Base-by-base conservation (phyloP, 2,888 invertebrate genomes). In the Tiliacea citrago region DNA sequence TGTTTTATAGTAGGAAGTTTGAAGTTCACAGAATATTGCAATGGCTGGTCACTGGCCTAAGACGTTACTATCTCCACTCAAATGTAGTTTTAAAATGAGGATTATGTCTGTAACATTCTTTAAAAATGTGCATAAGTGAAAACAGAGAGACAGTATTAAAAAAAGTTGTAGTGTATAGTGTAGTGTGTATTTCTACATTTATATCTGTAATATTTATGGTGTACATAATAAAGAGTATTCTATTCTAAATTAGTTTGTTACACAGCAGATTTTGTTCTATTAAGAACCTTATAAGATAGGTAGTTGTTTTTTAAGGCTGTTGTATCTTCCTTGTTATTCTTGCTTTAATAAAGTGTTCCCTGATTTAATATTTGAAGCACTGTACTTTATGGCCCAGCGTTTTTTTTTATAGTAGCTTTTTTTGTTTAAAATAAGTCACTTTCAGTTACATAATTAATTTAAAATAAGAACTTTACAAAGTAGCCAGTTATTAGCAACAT, bases 401-500 rank as follows among this genome's bases (percentile, higher is more conserved):
- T 29, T 39, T 39, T 39, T 39, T 39, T 7, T 35, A 35, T 35
- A 35, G 39, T 39, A 39, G 39, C 39, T 6, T 49, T 51, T 29
- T 21, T 13, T 13, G 9, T 13, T 21, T 24, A 13, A 29, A 47
- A 29, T 47, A 29, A 21, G 21, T 3, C 21, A 29, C 6, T 65
- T 51, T 29, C 13, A 21, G 24, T 29, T 21, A 58, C 6, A 24
- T 24, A 24, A 53, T 68, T 18, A 12, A 18, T 39, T 21, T 29
- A n/a, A 9, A 24, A 21, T 8, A 12, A 47, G 10, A 24, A 72
- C 9, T 51, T 47, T 39, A 61, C 53, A 66, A 83, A 83, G 65
- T 49, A 61, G 45, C 13, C 42, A 57, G 21, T 7, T 45, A 45
- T 8, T 51, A 69, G 76, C 68, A 76, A 82, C 81, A 84, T 73